These are phyloP conservation scores for Tridacna gigas DNA, from an alignment of 2,888 invertebrate species.

Conservation along the genomic window DNA sequence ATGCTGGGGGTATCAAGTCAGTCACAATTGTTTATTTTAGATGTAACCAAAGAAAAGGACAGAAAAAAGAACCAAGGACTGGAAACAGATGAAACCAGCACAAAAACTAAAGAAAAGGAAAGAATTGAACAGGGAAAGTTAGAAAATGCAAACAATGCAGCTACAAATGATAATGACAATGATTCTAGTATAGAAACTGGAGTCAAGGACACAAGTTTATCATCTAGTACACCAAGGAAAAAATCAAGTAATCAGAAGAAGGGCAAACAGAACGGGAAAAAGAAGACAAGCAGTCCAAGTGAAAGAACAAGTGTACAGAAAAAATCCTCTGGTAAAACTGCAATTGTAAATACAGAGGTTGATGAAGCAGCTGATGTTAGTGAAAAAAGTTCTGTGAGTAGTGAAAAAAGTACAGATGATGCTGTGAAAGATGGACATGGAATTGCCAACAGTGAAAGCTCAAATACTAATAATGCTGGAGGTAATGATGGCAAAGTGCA, in stretches of 20 bases:
- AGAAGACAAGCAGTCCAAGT: not conserved
- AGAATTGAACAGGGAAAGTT: not conserved
- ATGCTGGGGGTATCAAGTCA: no score
- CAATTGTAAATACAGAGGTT: slow-evolving; percentile 5
- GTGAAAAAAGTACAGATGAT: no score
- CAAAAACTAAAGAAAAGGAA: not conserved
- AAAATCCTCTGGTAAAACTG: slow-evolving; percentile 7
- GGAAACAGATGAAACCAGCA: not conserved
- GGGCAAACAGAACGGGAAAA: slow-evolving; percentile 24
- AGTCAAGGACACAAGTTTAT: no score
- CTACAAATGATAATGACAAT: not conserved
- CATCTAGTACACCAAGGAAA: not conserved
- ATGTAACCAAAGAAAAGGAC: not conserved
- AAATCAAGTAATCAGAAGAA: slow-evolving; percentile 19
- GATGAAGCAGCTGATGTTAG: not conserved
- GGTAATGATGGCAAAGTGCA: not conserved
- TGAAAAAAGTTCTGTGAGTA: not conserved
- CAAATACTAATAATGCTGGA: not conserved
- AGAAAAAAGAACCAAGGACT: slow-evolving; percentile 7
- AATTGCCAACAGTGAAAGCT: not conserved
- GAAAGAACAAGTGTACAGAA: not conserved
- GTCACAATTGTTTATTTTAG: not conserved
- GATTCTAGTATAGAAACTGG: not conserved
- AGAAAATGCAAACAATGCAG: not conserved
- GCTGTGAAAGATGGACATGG: not conserved